These are phyloP conservation scores for Gymnoscopelus braueri DNA, from an alignment of 2,797 vertebrate genomes.

Conservation along the genomic window DNA sequence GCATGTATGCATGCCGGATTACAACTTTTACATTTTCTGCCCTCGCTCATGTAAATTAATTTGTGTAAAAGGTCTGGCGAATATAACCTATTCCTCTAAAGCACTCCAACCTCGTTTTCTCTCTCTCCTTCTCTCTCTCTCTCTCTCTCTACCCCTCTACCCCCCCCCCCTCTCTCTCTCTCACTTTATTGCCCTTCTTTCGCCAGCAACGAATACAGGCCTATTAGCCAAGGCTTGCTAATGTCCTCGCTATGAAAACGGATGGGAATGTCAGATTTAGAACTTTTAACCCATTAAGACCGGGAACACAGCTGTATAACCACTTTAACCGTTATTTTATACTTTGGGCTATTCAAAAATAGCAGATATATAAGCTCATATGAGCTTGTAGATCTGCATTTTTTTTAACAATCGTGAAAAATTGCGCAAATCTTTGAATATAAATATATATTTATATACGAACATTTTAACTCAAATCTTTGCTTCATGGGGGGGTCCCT, in stretches of 20 bases:
- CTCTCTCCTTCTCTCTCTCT: constrained; percentile 3
- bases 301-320: too few relatives aligned
- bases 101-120: constrained; percentile 48
- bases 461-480: too few relatives aligned
- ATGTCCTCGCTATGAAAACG: constrained; percentile 78
- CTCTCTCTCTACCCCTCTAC: constrained; percentile 10
- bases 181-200: constrained; percentile 72
- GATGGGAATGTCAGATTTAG: constrained; percentile 79
- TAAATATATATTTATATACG: too few relatives aligned
- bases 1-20: constrained; percentile 43
- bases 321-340: too few relatives aligned
- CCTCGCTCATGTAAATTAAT: constrained; percentile 74
- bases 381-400: too few relatives aligned
- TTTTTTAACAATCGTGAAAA: too few relatives aligned
- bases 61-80: constrained; percentile 72
- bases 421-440: too few relatives aligned
- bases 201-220: constrained; percentile 60
- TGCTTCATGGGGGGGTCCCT: too few relatives aligned
- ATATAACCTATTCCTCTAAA: constrained; percentile 68
- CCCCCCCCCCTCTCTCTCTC: constrained; percentile 26
- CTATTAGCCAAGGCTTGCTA: constrained; percentile 74
- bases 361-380: too few relatives aligned
- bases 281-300: constrained; percentile 61
- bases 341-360: too few relatives aligned
- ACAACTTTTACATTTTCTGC: constrained; percentile 69